Percentiles rank a stretch among this genome's conserved stretches.
Evolutionary conservation across 2,797 vertebrate genomes (phyloP).

Genomic region (Crocodylus rhombifer): DNA sequence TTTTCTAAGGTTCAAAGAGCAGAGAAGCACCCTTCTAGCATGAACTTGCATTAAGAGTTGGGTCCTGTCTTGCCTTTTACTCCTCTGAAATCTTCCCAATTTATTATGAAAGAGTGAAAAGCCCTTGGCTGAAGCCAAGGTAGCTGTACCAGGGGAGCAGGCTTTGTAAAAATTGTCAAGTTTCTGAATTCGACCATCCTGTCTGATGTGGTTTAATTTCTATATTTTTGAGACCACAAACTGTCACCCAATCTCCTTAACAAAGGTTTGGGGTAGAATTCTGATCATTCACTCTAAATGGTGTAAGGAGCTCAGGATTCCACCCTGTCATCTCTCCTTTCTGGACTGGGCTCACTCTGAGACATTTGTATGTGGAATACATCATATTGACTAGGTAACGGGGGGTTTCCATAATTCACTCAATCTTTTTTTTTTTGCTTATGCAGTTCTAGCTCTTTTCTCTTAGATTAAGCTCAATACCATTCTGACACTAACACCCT

Average conservation of each 20-base stretch:
- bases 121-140: not conserved
- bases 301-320: not conserved
- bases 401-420: not conserved
- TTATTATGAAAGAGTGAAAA: slow-evolving; percentile 13
- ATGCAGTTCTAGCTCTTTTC: not conserved
- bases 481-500: not conserved
- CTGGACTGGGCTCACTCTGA: not conserved
- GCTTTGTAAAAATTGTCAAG: not conserved
- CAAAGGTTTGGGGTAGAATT: not conserved
- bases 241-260: not conserved
- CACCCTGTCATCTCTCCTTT: not conserved
- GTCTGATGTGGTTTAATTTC: not conserved
- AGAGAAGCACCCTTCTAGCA: not conserved
- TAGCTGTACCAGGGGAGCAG: not conserved
- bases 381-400: not conserved
- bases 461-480: not conserved
- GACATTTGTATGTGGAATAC: not conserved
- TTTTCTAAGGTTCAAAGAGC: not conserved
- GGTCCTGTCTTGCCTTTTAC: not conserved
- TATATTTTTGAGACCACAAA: not conserved
- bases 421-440: not conserved
- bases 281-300: not conserved
- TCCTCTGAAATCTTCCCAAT: not conserved
- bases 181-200: not conserved
- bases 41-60: not conserved